Conservation (phyloP, 2,797 vertebrate species). For the Pygocentrus nattereri region DNA sequence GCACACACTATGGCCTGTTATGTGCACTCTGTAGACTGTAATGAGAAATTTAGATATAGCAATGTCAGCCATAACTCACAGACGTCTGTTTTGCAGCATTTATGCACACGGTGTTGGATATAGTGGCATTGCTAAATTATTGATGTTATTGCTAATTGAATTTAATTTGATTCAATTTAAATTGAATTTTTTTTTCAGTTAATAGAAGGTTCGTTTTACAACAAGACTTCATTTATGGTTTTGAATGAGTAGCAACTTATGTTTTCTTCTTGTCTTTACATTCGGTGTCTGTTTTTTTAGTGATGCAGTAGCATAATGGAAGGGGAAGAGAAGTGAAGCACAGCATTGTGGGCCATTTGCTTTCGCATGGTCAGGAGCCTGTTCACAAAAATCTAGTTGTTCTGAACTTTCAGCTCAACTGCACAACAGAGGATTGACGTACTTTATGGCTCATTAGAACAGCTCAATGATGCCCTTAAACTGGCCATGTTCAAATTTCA, state of each 20-base stretch:
- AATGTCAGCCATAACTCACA: background rate
- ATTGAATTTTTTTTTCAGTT: background rate
- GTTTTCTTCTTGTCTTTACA: slow-evolving; percentile 11
- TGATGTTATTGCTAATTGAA: slow-evolving; percentile 25
- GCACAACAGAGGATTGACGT: background rate
- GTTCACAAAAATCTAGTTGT: slow-evolving; percentile 15
- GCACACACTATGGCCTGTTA: slow-evolving; percentile 5
- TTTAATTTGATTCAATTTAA: too few species aligned
- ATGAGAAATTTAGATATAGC: slow-evolving; percentile 21
- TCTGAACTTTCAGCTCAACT: slow-evolving; percentile 2
- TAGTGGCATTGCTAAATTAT: slow-evolving; percentile 17
- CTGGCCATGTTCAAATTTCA: slow-evolving; percentile 18
- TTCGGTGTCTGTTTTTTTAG: slow-evolving; percentile 41
- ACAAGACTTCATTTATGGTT: background rate
- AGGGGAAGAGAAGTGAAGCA: slow-evolving; percentile 38
- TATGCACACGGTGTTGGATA: slow-evolving; percentile 26
- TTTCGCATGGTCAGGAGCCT: background rate
- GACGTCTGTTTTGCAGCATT: background rate
- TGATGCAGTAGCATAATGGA: background rate
- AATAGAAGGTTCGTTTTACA: background rate
- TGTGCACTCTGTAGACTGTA: slow-evolving; percentile 23
- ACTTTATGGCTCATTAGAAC: background rate
- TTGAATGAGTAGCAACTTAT: slow-evolving; percentile 26
- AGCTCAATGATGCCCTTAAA: slow-evolving; percentile 17
- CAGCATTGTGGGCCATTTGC: background rate